Evolutionary conservation across 2,113 vertebrate species (phyloP).

Genomic region (Mobula birostris): DNA sequence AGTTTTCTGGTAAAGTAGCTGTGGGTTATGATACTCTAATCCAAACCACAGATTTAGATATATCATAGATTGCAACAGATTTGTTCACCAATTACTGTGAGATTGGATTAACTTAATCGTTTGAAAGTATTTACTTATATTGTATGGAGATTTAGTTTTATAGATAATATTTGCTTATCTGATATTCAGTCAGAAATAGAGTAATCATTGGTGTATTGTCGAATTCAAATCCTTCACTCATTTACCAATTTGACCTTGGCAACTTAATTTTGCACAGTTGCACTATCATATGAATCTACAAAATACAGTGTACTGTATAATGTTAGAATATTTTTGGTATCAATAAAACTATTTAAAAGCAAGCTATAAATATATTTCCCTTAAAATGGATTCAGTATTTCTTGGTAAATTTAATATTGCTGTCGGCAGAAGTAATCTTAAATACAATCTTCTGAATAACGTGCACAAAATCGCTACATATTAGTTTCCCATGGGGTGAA

Average conservation of each 20-base stretch:
- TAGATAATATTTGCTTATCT: not conserved
- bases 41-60: not conserved
- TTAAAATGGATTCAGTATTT: not conserved
- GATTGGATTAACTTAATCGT: constrained; percentile 7
- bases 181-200: too few relatives aligned
- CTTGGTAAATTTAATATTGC: not conserved
- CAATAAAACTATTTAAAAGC: not conserved
- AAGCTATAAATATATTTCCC: not conserved
- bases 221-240: not conserved
- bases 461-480: not conserved
- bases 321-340: not conserved
- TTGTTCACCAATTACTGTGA: not conserved
- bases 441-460: not conserved
- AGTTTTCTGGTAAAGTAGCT: not conserved
- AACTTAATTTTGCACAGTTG: not conserved
- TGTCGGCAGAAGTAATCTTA: not conserved
- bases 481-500: not conserved
- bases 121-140: not conserved
- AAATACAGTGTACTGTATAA: not conserved
- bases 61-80: not conserved
- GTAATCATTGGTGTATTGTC: not conserved
- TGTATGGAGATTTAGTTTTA: not conserved
- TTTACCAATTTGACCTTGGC: not conserved
- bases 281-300: not conserved
- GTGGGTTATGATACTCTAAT: not conserved